phyloP scores from a whole-genome alignment of 1,140 invertebrate genomes.

The Heliothis virescens region DNA sequence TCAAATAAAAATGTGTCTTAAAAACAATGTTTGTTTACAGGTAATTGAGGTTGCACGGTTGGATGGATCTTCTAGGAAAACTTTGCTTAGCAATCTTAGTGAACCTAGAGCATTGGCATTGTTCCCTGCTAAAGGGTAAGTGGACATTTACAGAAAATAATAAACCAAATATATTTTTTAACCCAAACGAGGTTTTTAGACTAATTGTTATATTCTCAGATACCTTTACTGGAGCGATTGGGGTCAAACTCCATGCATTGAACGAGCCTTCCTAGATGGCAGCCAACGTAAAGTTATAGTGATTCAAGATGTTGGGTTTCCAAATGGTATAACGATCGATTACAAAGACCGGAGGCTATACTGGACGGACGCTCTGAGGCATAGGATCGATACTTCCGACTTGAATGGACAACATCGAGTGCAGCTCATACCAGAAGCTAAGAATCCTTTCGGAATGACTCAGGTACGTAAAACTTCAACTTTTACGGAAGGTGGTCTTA shows the following conservation, averaged over 20 bases:
- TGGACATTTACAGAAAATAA: slow-evolving; percentile 50
- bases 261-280: slow-evolving; percentile 94
- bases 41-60: slow-evolving; percentile 93
- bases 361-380: slow-evolving; percentile 96
- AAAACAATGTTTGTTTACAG: slow-evolving; percentile 56
- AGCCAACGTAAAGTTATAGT: slow-evolving; percentile 91
- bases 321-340: slow-evolving; percentile 96
- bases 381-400: slow-evolving; percentile 96
- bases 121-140: slow-evolving; percentile 91
- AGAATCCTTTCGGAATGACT: slow-evolving; percentile 92
- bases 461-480: slow-evolving; percentile 81
- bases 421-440: slow-evolving; percentile 89
- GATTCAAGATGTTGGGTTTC: slow-evolving; percentile 93
- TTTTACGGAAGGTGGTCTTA: background rate
- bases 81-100: slow-evolving; percentile 88
- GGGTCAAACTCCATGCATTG: slow-evolving; percentile 93
- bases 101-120: slow-evolving; percentile 93
- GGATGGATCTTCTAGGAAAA: slow-evolving; percentile 93
- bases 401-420: slow-evolving; percentile 93
- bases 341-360: slow-evolving; percentile 92
- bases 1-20: background rate
- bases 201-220: slow-evolving; percentile 72
- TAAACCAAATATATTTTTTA: background rate
- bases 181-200: background rate
- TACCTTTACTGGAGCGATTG: slow-evolving; percentile 97